Evolutionary conservation across 2,888 invertebrate species (phyloP).

Genomic region (Autographa pulchrina): DNA sequence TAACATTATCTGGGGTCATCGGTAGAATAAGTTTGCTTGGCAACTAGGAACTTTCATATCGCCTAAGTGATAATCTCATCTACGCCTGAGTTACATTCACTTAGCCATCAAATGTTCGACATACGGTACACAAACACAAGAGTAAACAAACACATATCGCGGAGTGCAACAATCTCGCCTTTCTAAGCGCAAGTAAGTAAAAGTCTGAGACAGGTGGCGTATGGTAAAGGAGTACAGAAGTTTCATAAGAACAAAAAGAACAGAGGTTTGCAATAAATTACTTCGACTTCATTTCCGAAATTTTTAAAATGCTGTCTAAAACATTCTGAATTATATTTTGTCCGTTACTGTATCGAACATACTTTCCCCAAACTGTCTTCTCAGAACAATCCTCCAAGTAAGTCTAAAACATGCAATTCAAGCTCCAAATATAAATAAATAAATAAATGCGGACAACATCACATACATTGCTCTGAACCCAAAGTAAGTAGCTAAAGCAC

Average conservation of each 20-base stretch:
- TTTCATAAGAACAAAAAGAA: neutral
- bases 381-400: no score
- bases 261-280: neutral
- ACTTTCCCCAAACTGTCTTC: no score
- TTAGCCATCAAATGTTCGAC: conserved; percentile 34
- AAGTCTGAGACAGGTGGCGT: conserved; percentile 44
- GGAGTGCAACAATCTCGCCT: conserved; percentile 49
- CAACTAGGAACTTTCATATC: conserved; percentile 7
- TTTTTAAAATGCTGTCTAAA: no score
- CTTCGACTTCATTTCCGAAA: no score
- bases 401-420: no score
- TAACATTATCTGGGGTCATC: neutral
- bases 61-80: conserved; percentile 18
- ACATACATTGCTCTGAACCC: no score
- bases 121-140: conserved; percentile 33
- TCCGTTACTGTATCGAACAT: no score
- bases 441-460: no score
- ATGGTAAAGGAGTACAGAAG: conserved; percentile 17
- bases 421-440: no score
- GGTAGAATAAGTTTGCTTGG: neutral
- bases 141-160: conserved; percentile 49
- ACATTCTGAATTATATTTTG: no score
- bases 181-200: conserved; percentile 57
- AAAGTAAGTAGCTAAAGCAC: no score
- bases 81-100: conserved; percentile 26